Evolutionary conservation across 2,888 invertebrate species (phyloP).

Genomic region (Timema podura): DNA sequence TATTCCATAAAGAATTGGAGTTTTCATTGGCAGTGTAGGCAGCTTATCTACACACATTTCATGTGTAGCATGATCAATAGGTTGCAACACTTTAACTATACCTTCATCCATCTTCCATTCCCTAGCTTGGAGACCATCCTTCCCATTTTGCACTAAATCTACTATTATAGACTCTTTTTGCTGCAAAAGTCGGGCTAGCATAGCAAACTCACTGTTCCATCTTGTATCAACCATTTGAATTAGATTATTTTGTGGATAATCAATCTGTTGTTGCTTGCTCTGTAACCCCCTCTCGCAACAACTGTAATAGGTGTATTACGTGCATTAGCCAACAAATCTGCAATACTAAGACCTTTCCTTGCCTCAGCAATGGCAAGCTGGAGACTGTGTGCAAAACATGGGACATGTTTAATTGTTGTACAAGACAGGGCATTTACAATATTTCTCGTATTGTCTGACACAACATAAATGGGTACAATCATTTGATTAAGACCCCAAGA

Average conservation of each 20-base stretch:
- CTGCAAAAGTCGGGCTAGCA: slow-evolving; percentile 7
- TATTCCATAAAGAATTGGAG: slow-evolving; percentile 14
- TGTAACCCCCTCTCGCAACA: slow-evolving; percentile 15
- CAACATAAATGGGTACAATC: slow-evolving; percentile 11
- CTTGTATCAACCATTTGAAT: slow-evolving; percentile 13
- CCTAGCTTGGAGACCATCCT: slow-evolving; percentile 10
- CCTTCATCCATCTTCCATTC: slow-evolving; percentile 5
- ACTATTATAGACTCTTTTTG: slow-evolving; percentile 4
- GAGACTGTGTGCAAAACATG: slow-evolving; percentile 15
- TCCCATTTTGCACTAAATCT: slow-evolving; percentile 14
- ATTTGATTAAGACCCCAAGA: slow-evolving; percentile 8
- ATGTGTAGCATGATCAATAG: slow-evolving; percentile 1
- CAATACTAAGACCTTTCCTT: not conserved
- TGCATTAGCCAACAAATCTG: not conserved
- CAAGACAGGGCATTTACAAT: slow-evolving; percentile 4
- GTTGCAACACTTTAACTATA: slow-evolving; percentile 10
- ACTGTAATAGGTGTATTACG: slow-evolving; percentile 8
- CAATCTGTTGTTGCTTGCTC: slow-evolving; percentile 2
- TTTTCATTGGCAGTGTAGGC: slow-evolving; percentile 16
- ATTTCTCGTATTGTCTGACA: slow-evolving; percentile 17
- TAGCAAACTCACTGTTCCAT: slow-evolving; percentile 15
- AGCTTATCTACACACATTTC: slow-evolving; percentile 14
- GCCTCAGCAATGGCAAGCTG: slow-evolving; percentile 12
- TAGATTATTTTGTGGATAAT: not conserved
- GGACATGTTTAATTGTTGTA: slow-evolving; percentile 11